Percentiles rank a stretch among this genome's conserved stretches.
phyloP scores from a whole-genome alignment of 2,113 vertebrate genomes.

The Hippoglossus stenolepis region DNA sequence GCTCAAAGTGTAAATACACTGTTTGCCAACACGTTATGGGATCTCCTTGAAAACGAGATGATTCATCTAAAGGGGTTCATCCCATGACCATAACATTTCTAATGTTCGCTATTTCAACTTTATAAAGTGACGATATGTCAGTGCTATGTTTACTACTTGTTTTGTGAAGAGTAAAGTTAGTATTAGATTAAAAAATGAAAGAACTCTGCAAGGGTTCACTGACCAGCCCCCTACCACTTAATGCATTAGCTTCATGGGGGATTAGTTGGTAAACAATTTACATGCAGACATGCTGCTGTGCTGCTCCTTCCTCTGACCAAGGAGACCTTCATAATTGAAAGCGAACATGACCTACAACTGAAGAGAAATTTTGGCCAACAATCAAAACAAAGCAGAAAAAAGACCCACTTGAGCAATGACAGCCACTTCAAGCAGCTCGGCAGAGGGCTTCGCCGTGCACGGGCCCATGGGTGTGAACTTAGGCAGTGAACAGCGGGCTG shows the following conservation, averaged over 20 bases:
- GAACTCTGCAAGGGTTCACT: background rate
- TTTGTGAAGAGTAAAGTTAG: background rate
- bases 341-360: conserved; percentile 9
- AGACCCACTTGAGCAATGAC: background rate
- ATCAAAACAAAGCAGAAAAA: conserved; percentile 42
- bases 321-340: background rate
- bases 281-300: background rate
- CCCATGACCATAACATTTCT: no score
- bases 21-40: no score
- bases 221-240: no score
- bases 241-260: background rate
- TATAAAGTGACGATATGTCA: no score
- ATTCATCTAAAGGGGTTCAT: no score
- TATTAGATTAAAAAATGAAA: background rate
- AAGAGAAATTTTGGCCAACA: conserved; percentile 13
- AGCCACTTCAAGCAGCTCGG: conserved; percentile 43
- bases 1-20: no score
- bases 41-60: no score
- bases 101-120: background rate
- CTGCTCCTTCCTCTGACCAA: background rate
- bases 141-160: no score
- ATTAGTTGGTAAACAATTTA: conserved; percentile 14
- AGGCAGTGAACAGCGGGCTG: conserved; percentile 28
- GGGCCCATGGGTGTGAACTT: conserved; percentile 35
- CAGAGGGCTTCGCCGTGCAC: background rate